Conservation (phyloP, 1,140 invertebrate species). For the Reticulitermes speratus region DNA sequence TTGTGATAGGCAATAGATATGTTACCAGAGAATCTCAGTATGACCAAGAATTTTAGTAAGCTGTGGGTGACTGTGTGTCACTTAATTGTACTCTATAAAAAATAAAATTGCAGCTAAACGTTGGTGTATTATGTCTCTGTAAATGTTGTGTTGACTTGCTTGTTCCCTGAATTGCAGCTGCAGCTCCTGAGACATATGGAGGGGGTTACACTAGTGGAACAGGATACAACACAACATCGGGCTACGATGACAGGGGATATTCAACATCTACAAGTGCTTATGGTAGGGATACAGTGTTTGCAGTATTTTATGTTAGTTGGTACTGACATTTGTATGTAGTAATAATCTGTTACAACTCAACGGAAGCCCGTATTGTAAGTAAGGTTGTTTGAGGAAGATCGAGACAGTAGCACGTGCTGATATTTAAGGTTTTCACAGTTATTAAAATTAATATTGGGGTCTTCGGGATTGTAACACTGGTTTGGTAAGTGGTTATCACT, state of each 20-base stretch:
- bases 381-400: too few relatives aligned
- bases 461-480: too few relatives aligned
- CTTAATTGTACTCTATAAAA: neutral
- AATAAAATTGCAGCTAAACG: neutral
- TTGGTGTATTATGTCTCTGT: neutral
- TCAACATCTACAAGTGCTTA: constrained; percentile 27
- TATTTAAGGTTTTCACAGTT: too few relatives aligned
- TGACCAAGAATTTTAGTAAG: neutral
- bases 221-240: constrained; percentile 30
- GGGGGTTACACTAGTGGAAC: constrained; percentile 29
- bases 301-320: too few relatives aligned
- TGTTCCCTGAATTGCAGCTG: constrained; percentile 4
- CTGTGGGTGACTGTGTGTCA: neutral
- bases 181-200: constrained; percentile 10
- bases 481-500: too few relatives aligned
- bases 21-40: too few relatives aligned
- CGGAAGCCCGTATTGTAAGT: too few relatives aligned
- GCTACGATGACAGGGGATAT: constrained; percentile 30
- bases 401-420: too few relatives aligned
- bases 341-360: too few relatives aligned
- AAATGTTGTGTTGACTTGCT: neutral
- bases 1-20: neutral
- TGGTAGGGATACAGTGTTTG: neutral
- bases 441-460: too few relatives aligned
- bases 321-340: too few relatives aligned